Conservation (phyloP, 2,113 vertebrate species). For the Drymodes brunneopygia region DNA sequence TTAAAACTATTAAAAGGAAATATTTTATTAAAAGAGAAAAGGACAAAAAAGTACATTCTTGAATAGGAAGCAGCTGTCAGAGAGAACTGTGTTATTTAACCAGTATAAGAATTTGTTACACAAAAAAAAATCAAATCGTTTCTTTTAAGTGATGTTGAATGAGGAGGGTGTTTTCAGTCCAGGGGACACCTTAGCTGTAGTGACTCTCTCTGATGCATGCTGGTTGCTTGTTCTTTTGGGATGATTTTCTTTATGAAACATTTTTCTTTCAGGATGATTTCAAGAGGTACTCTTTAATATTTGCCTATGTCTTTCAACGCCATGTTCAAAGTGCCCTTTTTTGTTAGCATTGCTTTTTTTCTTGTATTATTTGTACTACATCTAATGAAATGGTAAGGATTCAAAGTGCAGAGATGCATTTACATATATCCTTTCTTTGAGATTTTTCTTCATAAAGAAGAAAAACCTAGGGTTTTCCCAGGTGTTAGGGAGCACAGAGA, state of each 20-base stretch:
- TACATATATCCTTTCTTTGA: not conserved
- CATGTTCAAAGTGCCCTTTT: not conserved
- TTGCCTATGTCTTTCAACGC: not conserved
- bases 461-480: not conserved
- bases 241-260: not conserved
- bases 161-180: not conserved
- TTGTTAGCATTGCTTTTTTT: not conserved
- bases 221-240: not conserved
- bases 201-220: not conserved
- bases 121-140: not conserved
- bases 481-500: not conserved
- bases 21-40: not conserved
- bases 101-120: not conserved
- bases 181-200: not conserved
- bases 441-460: not conserved
- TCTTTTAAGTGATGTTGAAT: not conserved
- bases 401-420: not conserved
- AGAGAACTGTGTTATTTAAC: not conserved
- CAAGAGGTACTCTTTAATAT: not conserved
- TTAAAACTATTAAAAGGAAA: slow-evolving; percentile 15
- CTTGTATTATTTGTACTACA: not conserved
- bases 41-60: not conserved
- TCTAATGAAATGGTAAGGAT: not conserved
- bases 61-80: not conserved
- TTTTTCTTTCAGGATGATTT: not conserved